These are phyloP conservation scores for Cinclus cinclus DNA, from an alignment of 2,113 vertebrate species.

Conservation along the genomic window DNA sequence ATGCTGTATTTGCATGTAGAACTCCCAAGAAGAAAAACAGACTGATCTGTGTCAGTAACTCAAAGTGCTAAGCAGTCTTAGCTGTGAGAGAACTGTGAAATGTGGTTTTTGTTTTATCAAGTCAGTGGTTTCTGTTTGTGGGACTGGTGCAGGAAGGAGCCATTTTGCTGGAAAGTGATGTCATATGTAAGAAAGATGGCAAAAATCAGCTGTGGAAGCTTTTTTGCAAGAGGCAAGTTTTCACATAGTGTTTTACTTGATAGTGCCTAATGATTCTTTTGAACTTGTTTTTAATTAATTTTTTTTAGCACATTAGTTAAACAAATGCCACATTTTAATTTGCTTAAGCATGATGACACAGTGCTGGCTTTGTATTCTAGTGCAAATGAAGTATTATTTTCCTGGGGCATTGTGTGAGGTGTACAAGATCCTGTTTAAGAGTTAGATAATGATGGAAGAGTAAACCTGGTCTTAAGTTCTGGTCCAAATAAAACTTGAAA, in stretches of 20 bases:
- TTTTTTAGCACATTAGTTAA: background rate
- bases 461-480: background rate
- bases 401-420: background rate
- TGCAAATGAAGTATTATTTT: background rate
- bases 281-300: background rate
- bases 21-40: background rate
- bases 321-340: background rate
- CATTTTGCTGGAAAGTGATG: conserved; percentile 2
- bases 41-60: background rate
- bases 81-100: background rate
- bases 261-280: background rate
- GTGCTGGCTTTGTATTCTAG: background rate
- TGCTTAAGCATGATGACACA: background rate
- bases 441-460: background rate
- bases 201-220: background rate
- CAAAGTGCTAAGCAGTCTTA: background rate
- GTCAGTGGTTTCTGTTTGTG: conserved; percentile 28
- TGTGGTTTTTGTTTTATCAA: conserved; percentile 10
- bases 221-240: background rate
- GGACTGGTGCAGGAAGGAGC: background rate
- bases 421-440: background rate
- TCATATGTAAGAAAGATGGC: background rate
- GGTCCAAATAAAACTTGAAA: background rate
- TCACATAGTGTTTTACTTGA: background rate
- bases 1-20: background rate